Conservation (phyloP, 2,113 vertebrate genomes). For the Dasypus novemcinctus region DNA sequence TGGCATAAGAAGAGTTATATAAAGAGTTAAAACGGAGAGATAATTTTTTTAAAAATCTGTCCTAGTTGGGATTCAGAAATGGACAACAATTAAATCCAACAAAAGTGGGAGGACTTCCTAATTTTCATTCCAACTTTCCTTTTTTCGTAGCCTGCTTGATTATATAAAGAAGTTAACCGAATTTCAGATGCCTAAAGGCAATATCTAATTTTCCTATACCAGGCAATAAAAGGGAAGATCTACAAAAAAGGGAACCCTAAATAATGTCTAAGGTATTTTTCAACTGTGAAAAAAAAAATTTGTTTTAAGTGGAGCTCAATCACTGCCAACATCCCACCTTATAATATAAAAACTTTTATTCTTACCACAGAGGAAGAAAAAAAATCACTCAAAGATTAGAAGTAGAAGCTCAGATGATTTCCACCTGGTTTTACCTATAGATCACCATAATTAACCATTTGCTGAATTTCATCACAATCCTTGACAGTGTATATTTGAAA, state of each 20-base stretch:
- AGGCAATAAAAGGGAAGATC: background rate
- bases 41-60: background rate
- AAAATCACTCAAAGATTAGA: constrained; percentile 7
- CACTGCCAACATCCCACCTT: background rate
- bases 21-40: background rate
- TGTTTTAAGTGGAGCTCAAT: background rate
- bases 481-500: constrained; percentile 26
- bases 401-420: constrained; percentile 13
- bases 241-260: background rate
- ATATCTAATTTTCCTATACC: background rate
- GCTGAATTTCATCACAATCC: constrained; percentile 14
- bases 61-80: constrained; percentile 13
- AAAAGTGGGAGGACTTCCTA: background rate
- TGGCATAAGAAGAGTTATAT: background rate
- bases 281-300: background rate
- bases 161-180: background rate
- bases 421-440: constrained; percentile 10
- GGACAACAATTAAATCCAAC: background rate
- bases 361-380: background rate
- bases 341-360: constrained; percentile 15
- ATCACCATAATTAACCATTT: constrained; percentile 17
- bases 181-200: constrained; percentile 1
- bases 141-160: background rate
- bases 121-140: background rate
- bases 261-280: background rate